A percentile compares a stretch with the other conserved stretches of the same genome.
These are phyloP conservation scores for Parnassius glacialis DNA, from an alignment of 2,888 invertebrate species.

Conservation along the genomic window DNA sequence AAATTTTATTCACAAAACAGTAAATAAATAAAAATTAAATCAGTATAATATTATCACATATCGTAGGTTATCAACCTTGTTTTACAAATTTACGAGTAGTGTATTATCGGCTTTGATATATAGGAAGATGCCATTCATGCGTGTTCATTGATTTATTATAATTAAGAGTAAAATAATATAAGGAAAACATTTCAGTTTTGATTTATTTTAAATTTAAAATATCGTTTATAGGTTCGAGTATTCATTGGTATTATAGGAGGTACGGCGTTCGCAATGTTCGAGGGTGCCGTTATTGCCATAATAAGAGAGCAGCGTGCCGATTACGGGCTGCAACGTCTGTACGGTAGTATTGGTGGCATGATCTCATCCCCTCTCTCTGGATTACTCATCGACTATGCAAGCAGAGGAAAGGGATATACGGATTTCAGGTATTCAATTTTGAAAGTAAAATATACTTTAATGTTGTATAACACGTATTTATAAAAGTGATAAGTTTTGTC, in stretches of 20 bases:
- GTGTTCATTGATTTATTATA: too few relatives aligned
- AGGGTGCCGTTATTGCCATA: constrained; percentile 89
- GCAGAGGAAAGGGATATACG: constrained; percentile 84
- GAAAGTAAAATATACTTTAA: not conserved
- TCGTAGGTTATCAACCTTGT: too few relatives aligned
- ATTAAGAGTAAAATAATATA: too few relatives aligned
- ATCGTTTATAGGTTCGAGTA: constrained; percentile 66
- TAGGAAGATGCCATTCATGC: too few relatives aligned
- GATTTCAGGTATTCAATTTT: constrained; percentile 83
- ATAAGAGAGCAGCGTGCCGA: constrained; percentile 87
- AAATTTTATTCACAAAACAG: too few relatives aligned
- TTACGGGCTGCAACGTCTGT: constrained; percentile 88
- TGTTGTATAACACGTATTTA: not conserved
- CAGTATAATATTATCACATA: too few relatives aligned
- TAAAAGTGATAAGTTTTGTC: too few relatives aligned
- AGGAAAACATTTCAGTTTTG: too few relatives aligned
- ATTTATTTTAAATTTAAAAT: not conserved
- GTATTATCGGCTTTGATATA: too few relatives aligned
- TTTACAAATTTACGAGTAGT: too few relatives aligned
- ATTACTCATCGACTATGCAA: constrained; percentile 87
- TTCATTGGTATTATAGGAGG: constrained; percentile 86
- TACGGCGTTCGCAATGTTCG: constrained; percentile 89
- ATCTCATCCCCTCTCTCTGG: constrained; percentile 90
- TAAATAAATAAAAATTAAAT: too few relatives aligned
- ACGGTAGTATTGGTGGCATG: constrained; percentile 89